Percentiles rank a stretch among this genome's conserved stretches.
Conservation (phyloP, 1,140 invertebrate species). For the Halesus radiatus region DNA sequence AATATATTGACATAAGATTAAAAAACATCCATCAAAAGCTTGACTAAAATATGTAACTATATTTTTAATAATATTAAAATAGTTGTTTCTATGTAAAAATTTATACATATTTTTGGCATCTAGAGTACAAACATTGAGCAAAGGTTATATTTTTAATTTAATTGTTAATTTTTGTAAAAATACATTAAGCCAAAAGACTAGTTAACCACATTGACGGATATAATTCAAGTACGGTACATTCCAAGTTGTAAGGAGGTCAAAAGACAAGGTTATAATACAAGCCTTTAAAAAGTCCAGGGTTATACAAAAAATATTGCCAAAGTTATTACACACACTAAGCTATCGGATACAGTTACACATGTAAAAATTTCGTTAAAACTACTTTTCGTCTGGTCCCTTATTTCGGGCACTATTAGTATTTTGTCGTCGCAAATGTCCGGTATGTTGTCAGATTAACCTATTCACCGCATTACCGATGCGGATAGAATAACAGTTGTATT, state of each 20-base stretch:
- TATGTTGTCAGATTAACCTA: no score
- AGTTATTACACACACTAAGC: not conserved
- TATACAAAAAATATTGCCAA: not conserved
- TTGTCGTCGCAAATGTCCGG: no score
- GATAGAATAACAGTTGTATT: no score
- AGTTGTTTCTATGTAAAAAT: slow-evolving; percentile 17
- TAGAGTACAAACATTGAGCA: slow-evolving; percentile 36
- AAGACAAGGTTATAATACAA: not conserved
- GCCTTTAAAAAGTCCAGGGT: not conserved
- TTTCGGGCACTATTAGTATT: not conserved
- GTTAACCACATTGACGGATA: slow-evolving; percentile 7
- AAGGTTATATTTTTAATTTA: slow-evolving; percentile 19
- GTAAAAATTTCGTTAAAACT: not conserved
- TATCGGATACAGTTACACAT: not conserved
- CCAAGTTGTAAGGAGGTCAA: not conserved
- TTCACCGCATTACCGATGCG: no score
- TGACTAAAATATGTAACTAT: not conserved
- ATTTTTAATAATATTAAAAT: slow-evolving; percentile 22
- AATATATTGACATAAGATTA: not conserved
- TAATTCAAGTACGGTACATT: slow-evolving; percentile 26
- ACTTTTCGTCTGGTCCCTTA: not conserved
- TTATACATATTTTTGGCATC: slow-evolving; percentile 37
- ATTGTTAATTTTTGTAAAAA: slow-evolving; percentile 27
- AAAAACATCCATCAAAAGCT: slow-evolving; percentile 23
- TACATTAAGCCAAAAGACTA: slow-evolving; percentile 30